Base-by-base conservation (phyloP, 2,113 vertebrate species). In the Crypturellus undulatus region DNA sequence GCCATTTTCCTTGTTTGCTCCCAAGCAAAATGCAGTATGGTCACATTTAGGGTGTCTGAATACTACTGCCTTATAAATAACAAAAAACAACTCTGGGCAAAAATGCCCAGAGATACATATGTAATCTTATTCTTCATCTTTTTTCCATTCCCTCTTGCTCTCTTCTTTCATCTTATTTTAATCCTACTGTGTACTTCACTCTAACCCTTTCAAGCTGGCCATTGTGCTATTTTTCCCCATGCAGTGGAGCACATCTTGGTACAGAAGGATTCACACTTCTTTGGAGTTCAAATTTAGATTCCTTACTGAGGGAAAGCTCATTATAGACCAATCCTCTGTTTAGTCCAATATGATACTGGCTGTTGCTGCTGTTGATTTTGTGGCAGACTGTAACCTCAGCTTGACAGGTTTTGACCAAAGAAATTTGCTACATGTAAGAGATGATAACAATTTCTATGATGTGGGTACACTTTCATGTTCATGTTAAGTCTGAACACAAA, bases 121-220 rank as follows among this genome's bases (percentile, higher is more conserved):
- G n/a, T n/a, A n/a, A 32, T 60, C 45, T 85, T 24, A 18, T 52
- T 79, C 34, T 79, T 84, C 52, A 68, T 58, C 32, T 84, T 87
- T 67, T 54, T 84, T 87, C 26, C 16, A 26, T 77, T 87, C 28
- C 15, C 87, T 69, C 64, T 80, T 93, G 28, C 68, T 94, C 6
- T 86, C 25, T 67, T 91, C 72, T 79, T 77, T 77, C 28, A 77
- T 34, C 9, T 70, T 43, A 15, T 78, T 34, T 78, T 80, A 58
- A 65, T 51, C 51, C n/a, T 26, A 28, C 38, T 13, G 20, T 38
- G 89, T 88, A 15, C 51, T 90, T 76, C 20, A 59, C 24, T 34
- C 51, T 75, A 28, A 49, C 21, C 3, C 4, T 83, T 82, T 51
- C 38, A 49, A 73, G 3, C n/a, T 75, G 24, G 12, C 17, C 34